Base-by-base conservation (phyloP, 2,797 vertebrate species). In the Chaenodraco wilsoni region DNA sequence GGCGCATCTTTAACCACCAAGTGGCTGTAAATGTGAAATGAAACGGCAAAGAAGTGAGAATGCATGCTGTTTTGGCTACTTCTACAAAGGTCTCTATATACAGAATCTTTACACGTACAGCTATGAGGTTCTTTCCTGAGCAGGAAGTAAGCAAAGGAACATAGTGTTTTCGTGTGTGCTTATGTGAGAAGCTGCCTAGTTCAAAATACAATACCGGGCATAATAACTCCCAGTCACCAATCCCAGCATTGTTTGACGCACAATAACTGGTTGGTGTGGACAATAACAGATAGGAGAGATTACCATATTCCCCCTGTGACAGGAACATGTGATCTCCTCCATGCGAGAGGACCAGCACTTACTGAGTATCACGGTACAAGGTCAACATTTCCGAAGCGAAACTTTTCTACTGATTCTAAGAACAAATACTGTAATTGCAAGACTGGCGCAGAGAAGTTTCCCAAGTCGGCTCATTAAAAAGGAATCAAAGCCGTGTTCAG, bases 61-160 rank as follows among this genome's bases (percentile, higher is more conserved):
- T 56, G 86, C 94, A 94, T 94, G 93, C 94, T 91, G 88, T 90
- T 91, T 90, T 75, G 86, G 93, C 93, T 93, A 94, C 91, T 87
- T 93, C 91, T 93, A 92, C 87, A 90, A 90, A 93, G 86, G 84
- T 91, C 77, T 88, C 76, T 93, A 94, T 95, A 61, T 94, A 94
- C 94, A 95, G 82, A 74, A 89, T 92, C 73, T 93, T 89, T 91
- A 92, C 91, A 93, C 76, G 69, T 83, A 89, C 81, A 92, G 89
- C 92, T 81, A 80, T 83, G 85, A 87, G 81, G 85, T 88, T 89
- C 81, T 84, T 90, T 92, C 91, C 91, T 90, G 87, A 93, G 91
- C 85, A 83, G 83, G 72, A 88, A 84, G 70, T 78, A 79, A 82
- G 84, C 81, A 84, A 84, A 89, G 78, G 76, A 87, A 75, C 72